phyloP scores from a whole-genome alignment of 1,140 invertebrate genomes.

The Trichonephila clavata region DNA sequence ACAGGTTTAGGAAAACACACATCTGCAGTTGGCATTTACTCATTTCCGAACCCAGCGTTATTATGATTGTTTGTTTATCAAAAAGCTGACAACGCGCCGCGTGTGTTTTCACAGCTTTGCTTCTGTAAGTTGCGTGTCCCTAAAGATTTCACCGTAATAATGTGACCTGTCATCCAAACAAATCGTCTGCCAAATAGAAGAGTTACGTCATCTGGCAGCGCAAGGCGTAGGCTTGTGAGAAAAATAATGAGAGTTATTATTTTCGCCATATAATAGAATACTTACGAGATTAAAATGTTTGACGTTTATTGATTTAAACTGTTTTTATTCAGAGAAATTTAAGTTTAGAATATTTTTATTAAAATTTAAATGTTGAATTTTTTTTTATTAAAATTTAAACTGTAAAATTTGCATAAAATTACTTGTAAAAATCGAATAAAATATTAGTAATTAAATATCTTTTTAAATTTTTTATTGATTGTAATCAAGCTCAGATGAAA shows the following conservation, averaged over 20 bases:
- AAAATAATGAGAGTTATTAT: neutral
- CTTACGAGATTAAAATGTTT: too few relatives aligned
- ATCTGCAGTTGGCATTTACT: neutral
- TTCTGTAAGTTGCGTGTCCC: neutral
- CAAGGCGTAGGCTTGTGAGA: neutral
- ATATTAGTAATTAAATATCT: too few relatives aligned
- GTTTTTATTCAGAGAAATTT: too few relatives aligned
- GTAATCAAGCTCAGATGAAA: too few relatives aligned
- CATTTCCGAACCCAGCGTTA: neutral
- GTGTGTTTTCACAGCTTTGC: constrained; percentile 29
- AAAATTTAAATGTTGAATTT: too few relatives aligned
- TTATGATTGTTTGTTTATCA: constrained; percentile 21
- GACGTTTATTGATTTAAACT: too few relatives aligned
- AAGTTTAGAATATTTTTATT: too few relatives aligned
- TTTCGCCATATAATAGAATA: neutral
- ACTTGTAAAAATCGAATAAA: too few relatives aligned
- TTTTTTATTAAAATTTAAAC: too few relatives aligned
- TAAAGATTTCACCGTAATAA: constrained; percentile 31
- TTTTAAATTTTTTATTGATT: too few relatives aligned
- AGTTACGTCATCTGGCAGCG: neutral
- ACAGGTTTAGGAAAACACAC: constrained; percentile 1
- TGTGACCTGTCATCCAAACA: constrained; percentile 18
- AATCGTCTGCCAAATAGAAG: constrained; percentile 1
- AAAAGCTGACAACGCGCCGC: neutral
- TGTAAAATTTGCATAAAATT: too few relatives aligned